A percentile compares a stretch with the other conserved stretches of the same genome.
Evolutionary conservation across 2,113 vertebrate species (phyloP).

Genomic region (Aleadryas rufinucha): DNA sequence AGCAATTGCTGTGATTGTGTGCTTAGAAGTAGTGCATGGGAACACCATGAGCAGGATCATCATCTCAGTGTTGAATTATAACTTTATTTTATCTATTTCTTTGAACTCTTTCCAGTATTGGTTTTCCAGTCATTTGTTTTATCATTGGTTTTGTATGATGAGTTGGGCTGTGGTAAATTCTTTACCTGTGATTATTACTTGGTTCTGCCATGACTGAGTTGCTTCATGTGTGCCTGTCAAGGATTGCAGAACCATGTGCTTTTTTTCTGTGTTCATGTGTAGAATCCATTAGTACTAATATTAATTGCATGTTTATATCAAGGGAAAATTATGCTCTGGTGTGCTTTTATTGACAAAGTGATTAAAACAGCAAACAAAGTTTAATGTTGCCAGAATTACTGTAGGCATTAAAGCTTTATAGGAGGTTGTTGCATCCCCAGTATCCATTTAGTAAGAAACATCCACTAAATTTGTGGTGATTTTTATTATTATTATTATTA

Average conservation of each 20-base stretch:
- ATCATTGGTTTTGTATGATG: not conserved
- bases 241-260: not conserved
- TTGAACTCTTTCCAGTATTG: not conserved
- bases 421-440: not conserved
- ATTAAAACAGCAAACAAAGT: slow-evolving; percentile 17
- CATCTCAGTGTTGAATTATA: not conserved
- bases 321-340: not conserved
- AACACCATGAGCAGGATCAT: not conserved
- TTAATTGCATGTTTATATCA: not conserved
- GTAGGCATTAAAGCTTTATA: not conserved
- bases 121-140: not conserved
- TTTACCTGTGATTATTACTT: not conserved
- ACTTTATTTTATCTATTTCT: not conserved
- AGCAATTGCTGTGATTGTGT: not conserved
- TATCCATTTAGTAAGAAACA: not conserved
- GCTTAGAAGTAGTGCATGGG: not conserved
- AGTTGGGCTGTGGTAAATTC: not conserved
- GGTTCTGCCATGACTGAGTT: not conserved
- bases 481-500: not conserved
- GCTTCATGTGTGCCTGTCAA: not conserved
- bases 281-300: not conserved
- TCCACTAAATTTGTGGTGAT: not conserved
- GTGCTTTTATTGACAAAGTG: not conserved
- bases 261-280: not conserved
- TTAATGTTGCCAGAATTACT: slow-evolving; percentile 1